Base-by-base conservation (phyloP, 1,140 invertebrate genomes). In the Zaprionus ghesquierei region DNA sequence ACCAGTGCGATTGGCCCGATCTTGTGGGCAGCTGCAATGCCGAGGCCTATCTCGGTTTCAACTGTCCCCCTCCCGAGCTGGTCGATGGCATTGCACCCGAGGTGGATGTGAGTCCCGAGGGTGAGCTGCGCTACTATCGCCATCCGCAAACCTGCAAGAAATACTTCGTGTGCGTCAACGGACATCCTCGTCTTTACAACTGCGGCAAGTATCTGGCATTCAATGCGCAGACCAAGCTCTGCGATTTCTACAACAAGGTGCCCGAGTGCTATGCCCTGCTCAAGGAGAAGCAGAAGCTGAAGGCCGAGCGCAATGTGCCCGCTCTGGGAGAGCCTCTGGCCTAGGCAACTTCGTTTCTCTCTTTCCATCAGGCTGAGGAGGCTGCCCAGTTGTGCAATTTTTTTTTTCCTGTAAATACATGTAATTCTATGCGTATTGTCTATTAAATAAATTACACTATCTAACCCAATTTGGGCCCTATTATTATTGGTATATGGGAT, bases 1-100 rank as follows among this genome's bases (percentile, higher is more conserved):
- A 96, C 77, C 94, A 95, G 33, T 98, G 97, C 89, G 96, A 97
- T 72, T 98, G 97, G 97, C 96, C 96, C 1, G 97, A 97, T 92
- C 94, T 96, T 75, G 96, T 96, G 2, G 82, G 93, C 1, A 94
- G 95, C 55, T 97, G 96, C 80, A 95, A 97, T 86, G 95, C 95
- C 51, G 96, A 97, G 94, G 94, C 94, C 12, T 96, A 93, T 79
- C 91, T 96, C 9, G 95, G 95, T 18, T 96, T 96, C 90, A 93
- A 91, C 1, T 96, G 95, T 78, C 95, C 95, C 1, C 82, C 73
- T 2, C 50, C 84, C 0, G 90, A 92, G 8, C 44, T 35, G 2
- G 55, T 63, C 13, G 82, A 81, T 29, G 90, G 69, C 15, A 90
- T 89, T 35, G 90, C 87, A 2, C 90, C 91, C 46, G 92, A 86